Evolutionary conservation across 1,140 invertebrate genomes (phyloP), one percentile per base, ranked within the genome.

Genomic region (Potamilus streckersoni): DNA sequence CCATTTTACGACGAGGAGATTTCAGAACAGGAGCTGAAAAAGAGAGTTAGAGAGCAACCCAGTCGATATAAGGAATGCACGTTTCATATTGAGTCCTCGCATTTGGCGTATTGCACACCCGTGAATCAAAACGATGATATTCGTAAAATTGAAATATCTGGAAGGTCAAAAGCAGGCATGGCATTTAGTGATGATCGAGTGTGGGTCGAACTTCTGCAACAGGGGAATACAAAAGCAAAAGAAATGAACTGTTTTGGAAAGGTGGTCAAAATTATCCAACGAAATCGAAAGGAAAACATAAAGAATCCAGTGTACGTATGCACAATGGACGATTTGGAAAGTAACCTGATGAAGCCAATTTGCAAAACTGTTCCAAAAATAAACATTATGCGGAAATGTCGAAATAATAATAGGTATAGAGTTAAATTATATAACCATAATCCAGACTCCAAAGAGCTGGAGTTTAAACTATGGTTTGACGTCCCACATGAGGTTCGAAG

Each of bases 281-380:
- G 78, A 69, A 65, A 79, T 55, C 76, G 71, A n/a, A 63, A 64
- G 64, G 71, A 73, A 38, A 74, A 79, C 27, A 63, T 64, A 14
- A 69, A 75, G 19, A 68, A 86, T 76, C 81, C 83, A 6, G 80
- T 84, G 0, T 82, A 86, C 68, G 76, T 85, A 1, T 88, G 87
- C 71, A 82, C 79, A 6, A 60, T 84, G 27, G 85, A 87, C 72
- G 67, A 79, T 11, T 65, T 73, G 31, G 79, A 82, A 17, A 77
- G 79, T 15, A 71, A 82, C 74, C 67, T 89, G 0, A 85, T 87
- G 82, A 78, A 75, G 55, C 86, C 87, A 27, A 68, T 88, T 1
- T 83, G 84, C 77, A 82, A 82, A 73, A 85, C 78, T 17, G 73
- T 85, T n/a, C 87, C 87, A 38, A 87, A 85, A 64, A 78, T 89